Evolutionary conservation across 2,113 vertebrate genomes (phyloP).

Genomic region (Argyrosomus japonicus): DNA sequence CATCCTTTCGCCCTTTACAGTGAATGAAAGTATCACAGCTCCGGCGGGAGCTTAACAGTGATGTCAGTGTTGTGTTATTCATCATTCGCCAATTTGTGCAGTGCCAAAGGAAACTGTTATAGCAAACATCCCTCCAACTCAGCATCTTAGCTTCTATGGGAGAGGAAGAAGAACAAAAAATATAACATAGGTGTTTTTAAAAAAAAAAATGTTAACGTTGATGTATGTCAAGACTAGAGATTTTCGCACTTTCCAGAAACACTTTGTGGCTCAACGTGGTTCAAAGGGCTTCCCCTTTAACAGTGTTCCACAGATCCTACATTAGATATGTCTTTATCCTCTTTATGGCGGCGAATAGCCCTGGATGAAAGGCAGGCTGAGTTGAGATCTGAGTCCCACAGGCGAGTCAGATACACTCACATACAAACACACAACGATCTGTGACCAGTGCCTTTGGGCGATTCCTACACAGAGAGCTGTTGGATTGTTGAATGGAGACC

Average conservation of each 20-base stretch:
- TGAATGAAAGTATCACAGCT: constrained; percentile 40
- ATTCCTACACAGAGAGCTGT: constrained; percentile 42
- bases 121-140: constrained; percentile 18
- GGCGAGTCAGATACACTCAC: constrained; percentile 49
- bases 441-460: constrained; percentile 58
- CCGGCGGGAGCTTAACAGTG: constrained; percentile 25
- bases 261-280: constrained; percentile 23
- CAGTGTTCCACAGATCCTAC: constrained; percentile 37
- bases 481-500: constrained; percentile 50
- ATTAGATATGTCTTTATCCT: constrained; percentile 56
- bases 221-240: neutral
- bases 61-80: constrained; percentile 49
- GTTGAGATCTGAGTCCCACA: constrained; percentile 43
- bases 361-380: constrained; percentile 49
- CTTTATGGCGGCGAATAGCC: constrained; percentile 36
- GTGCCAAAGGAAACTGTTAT: constrained; percentile 34
- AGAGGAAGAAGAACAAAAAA: constrained; percentile 5
- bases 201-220: neutral
- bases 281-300: constrained; percentile 23
- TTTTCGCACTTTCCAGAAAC: constrained; percentile 31
- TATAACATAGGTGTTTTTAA: neutral
- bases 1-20: constrained; percentile 29
- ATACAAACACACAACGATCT: constrained; percentile 57
- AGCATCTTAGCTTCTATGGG: neutral
- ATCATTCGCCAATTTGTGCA: constrained; percentile 26